Evolutionary conservation across 1,140 invertebrate species (phyloP).

Genomic region (Bombus superbus): DNA sequence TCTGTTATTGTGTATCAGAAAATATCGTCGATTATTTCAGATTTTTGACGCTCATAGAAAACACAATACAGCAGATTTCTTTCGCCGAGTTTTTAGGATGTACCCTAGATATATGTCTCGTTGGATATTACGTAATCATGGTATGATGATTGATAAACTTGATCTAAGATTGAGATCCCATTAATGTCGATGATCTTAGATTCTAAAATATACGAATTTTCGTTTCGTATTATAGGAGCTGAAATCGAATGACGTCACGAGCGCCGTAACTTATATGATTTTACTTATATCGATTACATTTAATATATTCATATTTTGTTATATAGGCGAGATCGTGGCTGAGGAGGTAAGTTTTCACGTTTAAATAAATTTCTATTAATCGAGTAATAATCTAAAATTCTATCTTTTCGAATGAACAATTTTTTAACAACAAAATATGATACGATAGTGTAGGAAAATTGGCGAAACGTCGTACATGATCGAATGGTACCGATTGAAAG

Average conservation of each 20-base stretch:
- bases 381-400: too few relatives aligned
- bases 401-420: too few relatives aligned
- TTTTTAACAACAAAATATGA: background rate
- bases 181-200: background rate
- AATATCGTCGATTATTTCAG: constrained; percentile 31
- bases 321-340: constrained; percentile 65
- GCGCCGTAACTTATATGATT: constrained; percentile 45
- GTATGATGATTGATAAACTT: constrained; percentile 19
- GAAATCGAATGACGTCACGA: constrained; percentile 32
- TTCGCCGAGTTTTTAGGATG: constrained; percentile 61
- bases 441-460: constrained; percentile 54
- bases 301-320: constrained; percentile 71
- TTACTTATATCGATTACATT: constrained; percentile 58
- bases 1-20: background rate
- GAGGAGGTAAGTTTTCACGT: constrained; percentile 52
- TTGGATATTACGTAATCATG: constrained; percentile 57
- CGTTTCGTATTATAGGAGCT: constrained; percentile 52
- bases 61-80: constrained; percentile 57
- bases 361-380: background rate
- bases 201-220: background rate
- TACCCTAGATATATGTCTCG: constrained; percentile 54
- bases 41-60: constrained; percentile 39
- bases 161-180: background rate
- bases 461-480: constrained; percentile 48
- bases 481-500: constrained; percentile 59